phyloP scores from a whole-genome alignment of 2,888 invertebrate species.

The Hirudinaria manillensis region DNA sequence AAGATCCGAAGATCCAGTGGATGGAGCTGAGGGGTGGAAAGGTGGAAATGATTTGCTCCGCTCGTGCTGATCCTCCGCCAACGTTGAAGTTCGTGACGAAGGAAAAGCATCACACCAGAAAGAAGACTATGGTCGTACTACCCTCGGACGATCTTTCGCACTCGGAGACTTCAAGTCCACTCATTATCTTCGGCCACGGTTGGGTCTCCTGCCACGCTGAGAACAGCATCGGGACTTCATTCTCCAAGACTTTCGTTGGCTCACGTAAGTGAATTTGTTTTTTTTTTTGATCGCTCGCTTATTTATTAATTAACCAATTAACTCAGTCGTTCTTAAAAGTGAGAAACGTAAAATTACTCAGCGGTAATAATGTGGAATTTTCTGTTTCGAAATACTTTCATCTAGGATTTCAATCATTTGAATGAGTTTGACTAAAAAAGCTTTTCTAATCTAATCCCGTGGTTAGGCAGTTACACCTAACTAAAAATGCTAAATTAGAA shows the following conservation, averaged over 20 bases:
- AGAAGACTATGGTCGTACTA: conserved; percentile 33
- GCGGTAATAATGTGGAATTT: no score
- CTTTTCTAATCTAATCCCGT: no score
- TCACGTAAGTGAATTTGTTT: neutral
- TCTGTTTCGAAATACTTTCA: no score
- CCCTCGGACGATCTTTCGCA: conserved; percentile 37
- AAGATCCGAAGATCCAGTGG: conserved; percentile 33
- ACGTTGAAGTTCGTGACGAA: conserved; percentile 36
- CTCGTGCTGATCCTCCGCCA: conserved; percentile 38
- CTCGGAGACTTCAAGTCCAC: conserved; percentile 35
- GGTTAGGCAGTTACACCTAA: no score
- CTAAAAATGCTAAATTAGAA: no score
- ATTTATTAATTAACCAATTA: neutral
- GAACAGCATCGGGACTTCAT: conserved; percentile 36
- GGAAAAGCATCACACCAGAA: neutral
- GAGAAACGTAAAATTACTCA: neutral
- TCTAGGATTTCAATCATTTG: no score
- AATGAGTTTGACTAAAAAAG: no score
- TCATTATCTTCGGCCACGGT: conserved; percentile 35
- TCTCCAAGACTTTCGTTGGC: neutral
- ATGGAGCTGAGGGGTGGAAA: conserved; percentile 14
- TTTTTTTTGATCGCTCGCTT: neutral
- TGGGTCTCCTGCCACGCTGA: conserved; percentile 35
- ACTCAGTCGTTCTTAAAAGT: neutral
- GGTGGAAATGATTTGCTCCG: conserved; percentile 37